phyloP scores from a whole-genome alignment of 1,140 invertebrate species.

The Saccostrea echinata region DNA sequence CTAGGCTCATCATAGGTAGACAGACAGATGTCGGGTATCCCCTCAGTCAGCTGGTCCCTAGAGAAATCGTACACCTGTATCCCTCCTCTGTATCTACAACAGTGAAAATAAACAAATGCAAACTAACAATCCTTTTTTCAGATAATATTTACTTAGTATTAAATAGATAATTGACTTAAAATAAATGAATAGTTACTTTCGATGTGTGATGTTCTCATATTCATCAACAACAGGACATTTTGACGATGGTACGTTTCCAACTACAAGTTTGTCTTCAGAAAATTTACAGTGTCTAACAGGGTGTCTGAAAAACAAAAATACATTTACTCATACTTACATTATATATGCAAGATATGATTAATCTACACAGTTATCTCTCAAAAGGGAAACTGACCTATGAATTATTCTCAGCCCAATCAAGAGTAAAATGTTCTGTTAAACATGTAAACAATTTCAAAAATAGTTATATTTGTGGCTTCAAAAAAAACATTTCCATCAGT shows the following conservation, averaged over 20 bases:
- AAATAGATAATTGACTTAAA: neutral
- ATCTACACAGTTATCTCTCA: too few relatives aligned
- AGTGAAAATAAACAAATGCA: neutral
- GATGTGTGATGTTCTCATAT: constrained; percentile 66
- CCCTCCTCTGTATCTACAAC: constrained; percentile 71
- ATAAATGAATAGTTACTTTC: constrained; percentile 58
- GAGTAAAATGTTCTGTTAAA: too few relatives aligned
- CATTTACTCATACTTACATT: neutral
- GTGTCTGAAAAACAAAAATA: constrained; percentile 60
- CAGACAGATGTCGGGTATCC: constrained; percentile 73
- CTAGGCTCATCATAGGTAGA: constrained; percentile 74
- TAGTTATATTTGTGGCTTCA: too few relatives aligned
- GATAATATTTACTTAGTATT: too few relatives aligned
- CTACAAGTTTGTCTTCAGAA: constrained; percentile 65
- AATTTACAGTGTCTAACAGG: constrained; percentile 67
- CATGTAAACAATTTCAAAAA: too few relatives aligned
- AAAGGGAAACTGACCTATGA: too few relatives aligned
- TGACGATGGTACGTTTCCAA: constrained; percentile 71
- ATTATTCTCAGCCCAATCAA: too few relatives aligned
- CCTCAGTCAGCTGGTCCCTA: constrained; percentile 68
- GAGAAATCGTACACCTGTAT: constrained; percentile 75
- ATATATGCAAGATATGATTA: too few relatives aligned
- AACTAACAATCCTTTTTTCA: too few relatives aligned
- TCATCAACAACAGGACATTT: constrained; percentile 66
- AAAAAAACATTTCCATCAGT: too few relatives aligned